Base-by-base conservation (phyloP, 2,797 vertebrate species). In the Ctenochaetus hawaiiensis region DNA sequence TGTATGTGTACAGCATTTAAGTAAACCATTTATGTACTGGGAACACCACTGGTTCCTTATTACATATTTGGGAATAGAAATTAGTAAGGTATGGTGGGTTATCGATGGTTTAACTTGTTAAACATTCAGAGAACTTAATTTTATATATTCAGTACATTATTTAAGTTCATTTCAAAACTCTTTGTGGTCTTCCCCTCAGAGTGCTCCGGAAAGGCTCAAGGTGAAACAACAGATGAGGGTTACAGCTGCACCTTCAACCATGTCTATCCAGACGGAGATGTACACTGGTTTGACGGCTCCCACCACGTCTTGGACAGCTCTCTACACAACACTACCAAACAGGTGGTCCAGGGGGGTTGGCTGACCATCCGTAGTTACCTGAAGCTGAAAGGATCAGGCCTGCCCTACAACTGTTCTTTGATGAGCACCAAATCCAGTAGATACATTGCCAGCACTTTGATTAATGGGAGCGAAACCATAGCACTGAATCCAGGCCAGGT, bases 231-330 rank as follows among this genome's bases (percentile, higher is more conserved):
- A 0, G 9, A 7, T 0, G 4, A 11, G 0, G 16, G 52, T 1
- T 72, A 73, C 0, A 4, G 4, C 16, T 95, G 94, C 74, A 89
- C 37, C 57, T 94, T 95, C 68, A 49, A n/a, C 4, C 22, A 67
- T 0, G 92, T 93, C 43, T 57, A 89, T 67, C 91, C 90, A 0
- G 85, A 84, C 0, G 89, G 81, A 26, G 82, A 92, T 3, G 92
- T 95, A 13, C 83, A 91, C 74, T 95, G 93, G 93, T 93, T 90
- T 51, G 43, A 79, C 0, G 74, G 52, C 23, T 52, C 75, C 37
- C 60, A 8, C 9, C 76, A 54, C 6, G 51, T 92, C 30, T 69
- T 83, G 2, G 62, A 39, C 0, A 16, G 13, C 3, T 58, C 84
- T 48, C 2, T 18, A 5, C 20, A 41, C 6, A 1, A 18, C 17